These are phyloP conservation scores for Orthosia gothica DNA, from an alignment of 2,888 invertebrate species.

Conservation along the genomic window DNA sequence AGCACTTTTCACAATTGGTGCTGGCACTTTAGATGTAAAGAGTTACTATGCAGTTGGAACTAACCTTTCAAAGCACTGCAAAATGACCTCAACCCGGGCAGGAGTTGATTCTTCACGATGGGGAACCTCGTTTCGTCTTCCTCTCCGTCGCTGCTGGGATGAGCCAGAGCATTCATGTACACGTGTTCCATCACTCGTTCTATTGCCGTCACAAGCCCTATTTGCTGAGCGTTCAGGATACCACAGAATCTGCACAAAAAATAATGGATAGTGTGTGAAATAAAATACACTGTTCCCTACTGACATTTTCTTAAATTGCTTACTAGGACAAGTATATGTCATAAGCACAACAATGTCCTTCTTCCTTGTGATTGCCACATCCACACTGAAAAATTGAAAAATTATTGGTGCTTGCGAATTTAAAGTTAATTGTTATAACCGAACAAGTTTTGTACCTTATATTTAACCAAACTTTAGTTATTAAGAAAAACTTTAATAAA, in stretches of 20 bases:
- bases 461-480: too few relatives aligned
- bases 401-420: too few relatives aligned
- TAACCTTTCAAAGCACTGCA: conserved; percentile 97
- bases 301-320: too few relatives aligned
- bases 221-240: conserved; percentile 94
- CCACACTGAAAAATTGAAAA: too few relatives aligned
- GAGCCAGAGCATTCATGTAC: conserved; percentile 97
- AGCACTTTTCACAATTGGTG: background rate
- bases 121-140: conserved; percentile 95
- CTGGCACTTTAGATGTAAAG: background rate
- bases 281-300: background rate
- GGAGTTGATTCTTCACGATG: conserved; percentile 95
- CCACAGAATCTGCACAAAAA: conserved; percentile 93
- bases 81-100: conserved; percentile 96
- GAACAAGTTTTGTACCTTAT: too few relatives aligned
- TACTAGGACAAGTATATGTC: background rate
- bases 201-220: conserved; percentile 96
- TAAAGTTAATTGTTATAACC: too few relatives aligned
- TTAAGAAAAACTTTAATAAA: too few relatives aligned
- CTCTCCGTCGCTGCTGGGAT: conserved; percentile 95
- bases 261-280: too few relatives aligned
- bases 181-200: conserved; percentile 97
- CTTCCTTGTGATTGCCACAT: background rate
- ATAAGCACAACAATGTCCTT: background rate
- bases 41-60: background rate